Percentiles rank a stretch among this genome's conserved stretches.
These are phyloP conservation scores for Anguilla rostrata DNA, from an alignment of 2,113 vertebrate genomes.

Conservation along the genomic window DNA sequence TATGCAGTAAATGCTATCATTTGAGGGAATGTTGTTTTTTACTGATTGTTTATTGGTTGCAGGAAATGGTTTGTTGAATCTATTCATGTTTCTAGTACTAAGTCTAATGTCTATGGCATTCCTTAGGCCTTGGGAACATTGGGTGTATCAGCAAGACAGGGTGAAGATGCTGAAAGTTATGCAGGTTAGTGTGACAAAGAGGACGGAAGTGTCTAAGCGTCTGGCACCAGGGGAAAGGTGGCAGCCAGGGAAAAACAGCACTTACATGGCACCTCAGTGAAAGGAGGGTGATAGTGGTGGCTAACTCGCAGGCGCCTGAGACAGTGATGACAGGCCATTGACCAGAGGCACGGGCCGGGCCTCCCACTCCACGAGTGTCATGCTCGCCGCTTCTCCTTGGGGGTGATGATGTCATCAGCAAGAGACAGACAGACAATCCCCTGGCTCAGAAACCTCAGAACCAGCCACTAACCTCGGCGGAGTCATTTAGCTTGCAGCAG, in stretches of 20 bases:
- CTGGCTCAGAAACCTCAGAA: not conserved
- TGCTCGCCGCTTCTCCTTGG: not conserved
- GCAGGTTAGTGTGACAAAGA: not conserved
- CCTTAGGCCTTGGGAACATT: not conserved
- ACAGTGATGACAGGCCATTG: conserved; percentile 48
- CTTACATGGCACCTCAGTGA: conserved; percentile 54
- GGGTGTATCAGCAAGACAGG: not conserved
- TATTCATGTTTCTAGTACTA: no score
- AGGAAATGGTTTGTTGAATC: no score
- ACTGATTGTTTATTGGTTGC: no score
- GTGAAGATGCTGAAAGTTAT: not conserved
- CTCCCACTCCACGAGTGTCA: not conserved
- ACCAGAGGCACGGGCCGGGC: conserved; percentile 7
- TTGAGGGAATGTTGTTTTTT: no score
- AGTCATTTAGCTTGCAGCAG: not conserved
- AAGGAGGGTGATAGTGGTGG: conserved; percentile 49
- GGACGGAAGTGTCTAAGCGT: no score
- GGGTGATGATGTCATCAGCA: not conserved
- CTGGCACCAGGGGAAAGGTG: conserved; percentile 50
- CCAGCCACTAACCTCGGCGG: not conserved
- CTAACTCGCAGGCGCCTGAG: conserved; percentile 47
- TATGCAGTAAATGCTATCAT: no score
- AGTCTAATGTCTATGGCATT: no score
- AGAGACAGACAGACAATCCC: not conserved
- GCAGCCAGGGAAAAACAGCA: conserved; percentile 46